Evolutionary conservation across 1,140 invertebrate genomes (phyloP).

Genomic region (Tetramorium parvispinum): DNA sequence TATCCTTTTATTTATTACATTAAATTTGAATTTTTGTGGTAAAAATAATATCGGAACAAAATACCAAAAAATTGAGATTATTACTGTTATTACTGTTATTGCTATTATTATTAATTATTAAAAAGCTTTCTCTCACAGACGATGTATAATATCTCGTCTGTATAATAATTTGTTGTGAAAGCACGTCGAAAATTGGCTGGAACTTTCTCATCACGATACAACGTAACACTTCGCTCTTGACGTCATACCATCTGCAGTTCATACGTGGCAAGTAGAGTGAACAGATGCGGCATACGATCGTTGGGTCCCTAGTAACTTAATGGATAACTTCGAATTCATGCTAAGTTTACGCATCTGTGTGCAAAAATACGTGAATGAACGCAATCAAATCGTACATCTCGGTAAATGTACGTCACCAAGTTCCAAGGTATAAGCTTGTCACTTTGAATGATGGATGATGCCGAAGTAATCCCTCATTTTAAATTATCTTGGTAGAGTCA

Average conservation of each 20-base stretch:
- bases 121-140: neutral
- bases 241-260: constrained; percentile 31
- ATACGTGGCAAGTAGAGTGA: constrained; percentile 6
- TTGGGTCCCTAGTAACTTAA: neutral
- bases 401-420: constrained; percentile 26
- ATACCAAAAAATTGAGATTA: neutral
- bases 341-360: constrained; percentile 2
- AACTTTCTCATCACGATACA: constrained; percentile 25
- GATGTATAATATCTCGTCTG: neutral
- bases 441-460: constrained; percentile 40
- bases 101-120: neutral
- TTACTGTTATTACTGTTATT: neutral
- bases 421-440: constrained; percentile 35
- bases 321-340: constrained; percentile 34
- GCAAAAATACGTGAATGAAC: constrained; percentile 47
- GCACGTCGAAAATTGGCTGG: constrained; percentile 12
- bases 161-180: neutral
- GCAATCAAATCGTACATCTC: constrained; percentile 46
- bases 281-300: constrained; percentile 17
- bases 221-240: constrained; percentile 23
- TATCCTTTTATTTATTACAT: too few relatives aligned
- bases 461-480: constrained; percentile 4
- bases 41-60: neutral
- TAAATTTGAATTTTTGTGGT: neutral
- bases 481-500: constrained; percentile 20